These are phyloP conservation scores for Plebejus argus DNA, from an alignment of 2,888 invertebrate genomes.

Conservation along the genomic window DNA sequence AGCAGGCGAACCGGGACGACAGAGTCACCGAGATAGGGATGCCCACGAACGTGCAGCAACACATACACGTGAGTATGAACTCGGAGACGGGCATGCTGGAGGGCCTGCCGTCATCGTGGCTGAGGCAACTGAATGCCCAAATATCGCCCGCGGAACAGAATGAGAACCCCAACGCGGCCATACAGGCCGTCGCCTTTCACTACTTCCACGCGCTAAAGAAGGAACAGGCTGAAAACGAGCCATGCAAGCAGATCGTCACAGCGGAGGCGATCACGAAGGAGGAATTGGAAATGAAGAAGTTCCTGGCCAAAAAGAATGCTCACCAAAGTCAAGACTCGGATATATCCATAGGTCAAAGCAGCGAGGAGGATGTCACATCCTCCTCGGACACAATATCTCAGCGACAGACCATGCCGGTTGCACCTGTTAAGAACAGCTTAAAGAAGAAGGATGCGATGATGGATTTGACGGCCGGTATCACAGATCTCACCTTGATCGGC, in stretches of 20 bases:
- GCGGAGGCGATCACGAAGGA: constrained; percentile 90
- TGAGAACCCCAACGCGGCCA: constrained; percentile 93
- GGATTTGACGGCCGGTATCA: constrained; percentile 64
- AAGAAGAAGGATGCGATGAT: constrained; percentile 68
- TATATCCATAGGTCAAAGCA: constrained; percentile 75
- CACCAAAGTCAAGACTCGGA: constrained; percentile 84
- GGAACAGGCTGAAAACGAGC: constrained; percentile 86
- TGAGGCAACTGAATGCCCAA: constrained; percentile 88
- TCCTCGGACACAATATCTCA: constrained; percentile 63
- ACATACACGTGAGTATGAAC: constrained; percentile 93
- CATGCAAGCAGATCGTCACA: constrained; percentile 91
- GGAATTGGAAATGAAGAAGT: constrained; percentile 89
- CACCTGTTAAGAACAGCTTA: constrained; percentile 66
- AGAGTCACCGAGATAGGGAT: constrained; percentile 86
- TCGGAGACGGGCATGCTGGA: constrained; percentile 90
- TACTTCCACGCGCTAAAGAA: constrained; percentile 91
- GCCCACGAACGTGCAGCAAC: constrained; percentile 92
- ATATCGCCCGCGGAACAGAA: constrained; percentile 93
- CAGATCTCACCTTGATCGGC: constrained; percentile 71
- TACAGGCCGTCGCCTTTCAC: constrained; percentile 94
- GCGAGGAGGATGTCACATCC: constrained; percentile 74
- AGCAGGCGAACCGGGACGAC: constrained; percentile 70
- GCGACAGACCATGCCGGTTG: constrained; percentile 80
- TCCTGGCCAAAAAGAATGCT: constrained; percentile 86
- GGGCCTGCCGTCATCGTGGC: constrained; percentile 93